phyloP scores from a whole-genome alignment of 2,888 invertebrate genomes.

The Ceriagrion tenellum region DNA sequence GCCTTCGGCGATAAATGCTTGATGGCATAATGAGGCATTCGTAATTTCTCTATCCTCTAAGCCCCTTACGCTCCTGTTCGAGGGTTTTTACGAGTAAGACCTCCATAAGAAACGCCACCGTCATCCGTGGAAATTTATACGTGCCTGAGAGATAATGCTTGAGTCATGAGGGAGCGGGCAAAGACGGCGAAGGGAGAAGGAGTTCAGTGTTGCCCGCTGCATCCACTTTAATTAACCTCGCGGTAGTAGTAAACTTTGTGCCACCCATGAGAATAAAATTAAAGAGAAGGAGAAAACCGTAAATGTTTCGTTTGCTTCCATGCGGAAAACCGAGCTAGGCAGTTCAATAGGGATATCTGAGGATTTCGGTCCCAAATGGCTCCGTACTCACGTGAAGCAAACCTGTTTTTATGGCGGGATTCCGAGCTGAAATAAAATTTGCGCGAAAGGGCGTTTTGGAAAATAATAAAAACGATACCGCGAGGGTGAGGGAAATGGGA shows the following conservation, averaged over 20 bases:
- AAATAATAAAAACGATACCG: background rate
- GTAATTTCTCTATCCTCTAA: background rate
- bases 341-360: background rate
- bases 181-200: background rate
- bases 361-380: background rate
- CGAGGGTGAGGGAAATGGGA: background rate
- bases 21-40: background rate
- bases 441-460: background rate
- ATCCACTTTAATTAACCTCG: background rate
- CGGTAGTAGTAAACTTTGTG: background rate
- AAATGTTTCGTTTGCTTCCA: background rate
- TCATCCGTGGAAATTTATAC: slow-evolving; percentile 2
- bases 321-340: background rate
- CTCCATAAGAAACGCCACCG: background rate
- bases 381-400: background rate
- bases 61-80: background rate
- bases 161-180: background rate
- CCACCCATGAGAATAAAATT: background rate
- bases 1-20: background rate
- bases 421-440: background rate
- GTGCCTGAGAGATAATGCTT: background rate
- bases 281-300: background rate
- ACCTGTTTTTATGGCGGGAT: slow-evolving; percentile 21
- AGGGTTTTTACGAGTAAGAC: background rate
- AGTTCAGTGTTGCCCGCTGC: background rate